phyloP scores from a whole-genome alignment of 2,888 invertebrate species.

The Odontothrips loti region DNA sequence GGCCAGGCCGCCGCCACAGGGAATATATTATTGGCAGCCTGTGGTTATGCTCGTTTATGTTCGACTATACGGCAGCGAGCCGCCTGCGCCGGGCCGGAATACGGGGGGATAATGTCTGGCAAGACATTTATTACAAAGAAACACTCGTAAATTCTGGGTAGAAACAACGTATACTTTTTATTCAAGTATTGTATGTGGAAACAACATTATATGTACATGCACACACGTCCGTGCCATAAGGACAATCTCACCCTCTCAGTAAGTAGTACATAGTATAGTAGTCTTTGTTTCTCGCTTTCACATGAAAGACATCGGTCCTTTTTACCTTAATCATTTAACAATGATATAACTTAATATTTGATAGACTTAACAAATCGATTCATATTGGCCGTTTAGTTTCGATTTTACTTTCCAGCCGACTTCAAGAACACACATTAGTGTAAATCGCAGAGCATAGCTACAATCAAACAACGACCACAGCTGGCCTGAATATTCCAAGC shows the following conservation, averaged over 20 bases:
- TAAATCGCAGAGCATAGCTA: slow-evolving; percentile 3
- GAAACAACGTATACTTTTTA: slow-evolving; percentile 27
- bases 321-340: not conserved
- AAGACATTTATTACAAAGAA: slow-evolving; percentile 20
- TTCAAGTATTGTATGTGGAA: slow-evolving; percentile 26
- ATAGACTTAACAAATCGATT: not conserved
- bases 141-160: slow-evolving; percentile 17
- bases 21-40: slow-evolving; percentile 21
- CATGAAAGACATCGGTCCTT: slow-evolving; percentile 17
- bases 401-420: not conserved
- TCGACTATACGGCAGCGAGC: not conserved
- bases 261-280: not conserved
- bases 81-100: not conserved
- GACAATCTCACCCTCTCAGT: slow-evolving; percentile 23
- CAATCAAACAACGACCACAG: not conserved
- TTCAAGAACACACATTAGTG: not conserved
- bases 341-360: slow-evolving; percentile 11
- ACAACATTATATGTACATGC: slow-evolving; percentile 26
- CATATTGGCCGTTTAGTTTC: not conserved
- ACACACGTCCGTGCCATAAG: not conserved
- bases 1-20: slow-evolving; percentile 4
- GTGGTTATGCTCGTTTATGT: slow-evolving; percentile 26
- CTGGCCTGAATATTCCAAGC: not conserved
- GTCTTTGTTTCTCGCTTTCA: slow-evolving; percentile 9
- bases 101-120: slow-evolving; percentile 18